Base-by-base conservation (phyloP, 2,113 vertebrate genomes). In the Narcine bancroftii region DNA sequence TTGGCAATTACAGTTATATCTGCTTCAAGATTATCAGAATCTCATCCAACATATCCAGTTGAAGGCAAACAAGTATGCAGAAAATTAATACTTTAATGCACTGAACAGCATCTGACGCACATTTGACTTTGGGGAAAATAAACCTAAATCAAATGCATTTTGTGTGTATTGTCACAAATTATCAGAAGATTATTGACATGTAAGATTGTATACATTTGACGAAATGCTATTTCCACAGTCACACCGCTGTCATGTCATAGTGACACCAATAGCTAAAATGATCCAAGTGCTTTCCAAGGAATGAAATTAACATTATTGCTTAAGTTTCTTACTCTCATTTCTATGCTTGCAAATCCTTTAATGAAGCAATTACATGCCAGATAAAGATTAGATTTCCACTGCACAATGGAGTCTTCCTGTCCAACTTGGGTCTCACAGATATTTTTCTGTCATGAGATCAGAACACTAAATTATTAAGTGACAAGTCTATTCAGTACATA, bases 321-420 rank as follows among this genome's bases (percentile, higher is more conserved):
- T 39, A 66, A 66, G 87, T 29, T 66, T 91, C 87, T 66, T 26
- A 45, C 85, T 65, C 56, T 21, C 87, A 69, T 91, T 91, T 66
- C 63, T 94, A 95, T 95, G 94, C 94, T 95, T 95, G 93, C 93
- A 95, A 96, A 96, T 95, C 93, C 96, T 95, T 95, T 95, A 95
- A 96, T 96, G 95, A 96, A 94, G 94, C 94, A 95, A 95, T 96
- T 96, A 96, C 93, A 94, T 94, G 93, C 94, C 26, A 95, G 94
- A 95, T 93, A 95, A 96, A 95, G 93, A 96, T 96, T 96, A 95
- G 92, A 95, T 96, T 94, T 95, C 92, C 93, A 93, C 94, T 93
- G 93, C 94, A 96, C 94, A 95, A 96, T 95, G 94, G 93, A 94
- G 94, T 96, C 95, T 95, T 95, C 92, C 93, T 95, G 89, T 95